Conservation (phyloP, 2,888 invertebrate species). For the Diaphora mendica region DNA sequence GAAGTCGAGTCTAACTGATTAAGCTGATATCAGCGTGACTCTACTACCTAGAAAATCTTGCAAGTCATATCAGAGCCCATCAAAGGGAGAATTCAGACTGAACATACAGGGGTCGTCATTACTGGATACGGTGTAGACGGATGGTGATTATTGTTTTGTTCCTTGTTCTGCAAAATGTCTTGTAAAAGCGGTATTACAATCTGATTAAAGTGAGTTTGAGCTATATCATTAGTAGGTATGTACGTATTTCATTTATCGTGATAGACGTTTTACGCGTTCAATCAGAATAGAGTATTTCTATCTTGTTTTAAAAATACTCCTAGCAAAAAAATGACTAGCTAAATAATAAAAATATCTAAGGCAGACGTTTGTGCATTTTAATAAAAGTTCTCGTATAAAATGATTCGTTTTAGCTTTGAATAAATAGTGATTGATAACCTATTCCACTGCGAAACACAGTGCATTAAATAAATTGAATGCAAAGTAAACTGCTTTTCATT, state of each 20-base stretch:
- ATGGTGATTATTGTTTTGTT: too few species aligned
- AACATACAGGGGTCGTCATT: too few species aligned
- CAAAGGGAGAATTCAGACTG: too few species aligned
- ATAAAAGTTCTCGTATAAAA: conserved; percentile 25
- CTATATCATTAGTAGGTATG: neutral
- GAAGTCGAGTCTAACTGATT: too few species aligned
- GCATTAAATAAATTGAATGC: conserved; percentile 18
- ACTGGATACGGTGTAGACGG: too few species aligned
- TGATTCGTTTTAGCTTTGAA: conserved; percentile 13
- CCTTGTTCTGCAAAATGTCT: neutral
- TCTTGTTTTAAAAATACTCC: conserved; percentile 16
- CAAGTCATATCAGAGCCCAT: too few species aligned
- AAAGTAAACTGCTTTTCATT: conserved; percentile 6
- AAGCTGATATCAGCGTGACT: too few species aligned
- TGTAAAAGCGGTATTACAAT: neutral
- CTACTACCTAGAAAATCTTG: too few species aligned
- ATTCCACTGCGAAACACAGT: conserved; percentile 8
- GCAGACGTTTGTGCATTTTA: conserved; percentile 24
- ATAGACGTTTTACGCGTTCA: neutral
- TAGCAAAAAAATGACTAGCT: conserved; percentile 15
- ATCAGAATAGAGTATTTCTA: conserved; percentile 17
- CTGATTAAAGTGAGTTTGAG: neutral
- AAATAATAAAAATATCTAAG: conserved; percentile 21
- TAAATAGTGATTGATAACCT: conserved; percentile 14
- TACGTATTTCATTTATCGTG: neutral